Conservation (phyloP, 2,888 invertebrate species). For the Melanotus villosus region DNA sequence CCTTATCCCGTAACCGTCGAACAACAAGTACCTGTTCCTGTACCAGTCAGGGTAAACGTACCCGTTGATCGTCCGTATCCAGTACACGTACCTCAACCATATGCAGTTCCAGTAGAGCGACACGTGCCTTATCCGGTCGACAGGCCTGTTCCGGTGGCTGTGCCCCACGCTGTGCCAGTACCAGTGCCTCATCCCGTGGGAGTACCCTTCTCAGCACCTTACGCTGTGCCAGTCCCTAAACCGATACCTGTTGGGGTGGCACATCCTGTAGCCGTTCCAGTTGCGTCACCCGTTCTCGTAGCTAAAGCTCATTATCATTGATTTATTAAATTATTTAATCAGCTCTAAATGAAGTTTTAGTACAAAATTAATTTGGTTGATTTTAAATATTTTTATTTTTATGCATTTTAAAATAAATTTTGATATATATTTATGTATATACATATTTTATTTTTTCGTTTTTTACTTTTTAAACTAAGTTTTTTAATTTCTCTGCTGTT, state of each 20-base stretch:
- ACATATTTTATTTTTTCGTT: too few relatives aligned
- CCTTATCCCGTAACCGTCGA: constrained; percentile 71
- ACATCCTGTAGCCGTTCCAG: constrained; percentile 59
- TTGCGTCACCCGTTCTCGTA: constrained; percentile 59
- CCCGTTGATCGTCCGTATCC: constrained; percentile 69
- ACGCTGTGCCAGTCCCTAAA: constrained; percentile 72
- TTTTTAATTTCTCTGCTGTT: too few relatives aligned
- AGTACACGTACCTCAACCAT: constrained; percentile 64
- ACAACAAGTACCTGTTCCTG: constrained; percentile 60
- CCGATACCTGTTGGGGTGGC: constrained; percentile 68
- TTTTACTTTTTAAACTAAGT: too few relatives aligned
- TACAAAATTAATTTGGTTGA: constrained; percentile 37
- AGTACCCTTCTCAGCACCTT: constrained; percentile 70
- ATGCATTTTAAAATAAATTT: too few relatives aligned
- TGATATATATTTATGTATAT: too few relatives aligned
- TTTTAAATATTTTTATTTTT: too few relatives aligned
- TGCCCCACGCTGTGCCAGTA: constrained; percentile 65
- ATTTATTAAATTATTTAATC: constrained; percentile 10
- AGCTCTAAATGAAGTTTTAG: constrained; percentile 16
- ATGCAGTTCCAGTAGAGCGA: constrained; percentile 71
- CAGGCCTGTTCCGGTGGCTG: constrained; percentile 61
- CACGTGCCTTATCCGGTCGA: constrained; percentile 72
- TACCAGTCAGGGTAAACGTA: constrained; percentile 71
- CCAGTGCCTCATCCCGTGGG: constrained; percentile 66
- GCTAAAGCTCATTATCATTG: constrained; percentile 26